These are phyloP conservation scores for Pseudotriccus pelzelni DNA, from an alignment of 2,797 vertebrate species.

Conservation along the genomic window DNA sequence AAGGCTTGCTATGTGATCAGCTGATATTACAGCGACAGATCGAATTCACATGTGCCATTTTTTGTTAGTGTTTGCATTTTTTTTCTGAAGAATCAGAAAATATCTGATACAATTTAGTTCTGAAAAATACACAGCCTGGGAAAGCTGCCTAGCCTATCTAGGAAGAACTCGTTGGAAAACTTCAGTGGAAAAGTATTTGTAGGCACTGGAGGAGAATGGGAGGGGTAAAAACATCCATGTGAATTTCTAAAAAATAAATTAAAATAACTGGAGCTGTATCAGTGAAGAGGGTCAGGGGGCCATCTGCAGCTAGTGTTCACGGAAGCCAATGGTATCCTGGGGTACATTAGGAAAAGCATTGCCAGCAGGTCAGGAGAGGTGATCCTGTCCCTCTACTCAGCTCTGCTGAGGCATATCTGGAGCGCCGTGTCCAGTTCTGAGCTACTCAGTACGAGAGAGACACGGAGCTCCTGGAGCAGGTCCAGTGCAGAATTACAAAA, in stretches of 20 bases:
- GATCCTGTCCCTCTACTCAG: not conserved
- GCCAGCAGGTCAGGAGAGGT: not conserved
- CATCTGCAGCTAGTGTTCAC: not conserved
- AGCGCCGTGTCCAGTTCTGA: not conserved
- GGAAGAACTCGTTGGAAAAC: not conserved
- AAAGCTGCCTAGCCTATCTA: not conserved
- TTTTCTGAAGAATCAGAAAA: not conserved
- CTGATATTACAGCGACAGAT: not conserved
- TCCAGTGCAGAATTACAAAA: not conserved
- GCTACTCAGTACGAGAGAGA: not conserved
- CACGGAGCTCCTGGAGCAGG: not conserved
- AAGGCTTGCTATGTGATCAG: not conserved
- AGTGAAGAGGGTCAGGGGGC: not conserved
- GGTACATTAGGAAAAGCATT: rapidly evolving
- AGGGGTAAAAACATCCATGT: not conserved
- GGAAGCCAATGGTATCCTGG: not conserved
- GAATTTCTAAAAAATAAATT: not conserved
- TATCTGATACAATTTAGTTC: not conserved
- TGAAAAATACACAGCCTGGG: not conserved
- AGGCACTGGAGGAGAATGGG: not conserved
- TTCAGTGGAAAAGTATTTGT: not conserved
- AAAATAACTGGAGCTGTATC: not conserved
- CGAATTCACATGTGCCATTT: not conserved
- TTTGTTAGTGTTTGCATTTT: not conserved
- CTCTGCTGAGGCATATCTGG: not conserved